Percentiles rank a stretch among this genome's conserved stretches.
These are phyloP conservation scores for Rotaria magnacalcarata DNA, from an alignment of 2,888 invertebrate genomes.

Conservation along the genomic window DNA sequence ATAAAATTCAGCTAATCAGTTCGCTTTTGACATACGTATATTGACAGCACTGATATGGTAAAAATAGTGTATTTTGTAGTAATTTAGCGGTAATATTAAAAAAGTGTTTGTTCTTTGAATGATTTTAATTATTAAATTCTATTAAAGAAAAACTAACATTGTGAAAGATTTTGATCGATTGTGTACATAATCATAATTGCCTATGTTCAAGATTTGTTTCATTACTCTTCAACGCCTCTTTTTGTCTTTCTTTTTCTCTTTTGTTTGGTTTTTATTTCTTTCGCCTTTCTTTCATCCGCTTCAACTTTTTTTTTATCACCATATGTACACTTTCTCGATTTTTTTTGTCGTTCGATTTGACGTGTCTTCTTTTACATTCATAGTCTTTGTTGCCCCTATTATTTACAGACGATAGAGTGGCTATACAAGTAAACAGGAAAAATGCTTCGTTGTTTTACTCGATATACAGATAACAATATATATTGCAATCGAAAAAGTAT, in stretches of 20 bases:
- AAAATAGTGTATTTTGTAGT: too few species aligned
- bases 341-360: background rate
- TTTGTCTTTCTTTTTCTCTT: background rate
- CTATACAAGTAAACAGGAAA: background rate
- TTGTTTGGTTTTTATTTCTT: slow-evolving; percentile 26
- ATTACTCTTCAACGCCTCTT: slow-evolving; percentile 7
- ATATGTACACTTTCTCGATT: background rate
- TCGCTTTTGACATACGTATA: too few species aligned
- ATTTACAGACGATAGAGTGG: background rate
- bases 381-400: background rate
- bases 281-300: slow-evolving; percentile 16
- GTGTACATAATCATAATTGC: slow-evolving; percentile 12
- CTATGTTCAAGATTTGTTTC: background rate
- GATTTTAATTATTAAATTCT: background rate
- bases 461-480: background rate
- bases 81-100: too few species aligned
- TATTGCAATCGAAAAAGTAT: background rate
- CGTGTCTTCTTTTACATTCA: background rate
- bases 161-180: background rate
- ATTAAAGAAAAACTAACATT: too few species aligned
- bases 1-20: background rate
- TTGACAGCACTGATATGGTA: too few species aligned
- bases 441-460: background rate
- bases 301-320: background rate
- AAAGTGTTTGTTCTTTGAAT: background rate